phyloP scores from a whole-genome alignment of 1,140 invertebrate species.

The Drosophila persimilis region DNA sequence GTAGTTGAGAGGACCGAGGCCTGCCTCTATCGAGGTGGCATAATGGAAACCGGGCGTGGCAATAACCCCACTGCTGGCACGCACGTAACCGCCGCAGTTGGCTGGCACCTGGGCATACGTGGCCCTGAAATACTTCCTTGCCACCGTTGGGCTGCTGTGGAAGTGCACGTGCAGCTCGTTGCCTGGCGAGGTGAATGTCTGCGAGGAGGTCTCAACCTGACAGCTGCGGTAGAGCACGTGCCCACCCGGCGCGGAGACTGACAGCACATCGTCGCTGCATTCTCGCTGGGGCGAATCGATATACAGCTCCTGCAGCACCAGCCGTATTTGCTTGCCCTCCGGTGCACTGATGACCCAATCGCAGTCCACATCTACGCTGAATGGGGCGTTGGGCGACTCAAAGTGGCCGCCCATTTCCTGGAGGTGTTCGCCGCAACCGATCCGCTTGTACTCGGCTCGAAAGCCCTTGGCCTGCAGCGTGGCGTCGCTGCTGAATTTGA shows the following conservation, averaged over 20 bases:
- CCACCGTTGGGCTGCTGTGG: conserved; percentile 86
- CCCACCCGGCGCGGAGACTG: conserved; percentile 23
- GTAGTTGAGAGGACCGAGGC: conserved; percentile 83
- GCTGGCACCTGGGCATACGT: conserved; percentile 41
- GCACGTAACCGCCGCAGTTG: conserved; percentile 90
- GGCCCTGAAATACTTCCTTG: conserved; percentile 86
- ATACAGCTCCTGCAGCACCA: conserved; percentile 85
- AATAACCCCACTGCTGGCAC: conserved; percentile 86
- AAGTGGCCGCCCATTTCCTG: conserved; percentile 35
- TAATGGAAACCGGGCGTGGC: conserved; percentile 92
- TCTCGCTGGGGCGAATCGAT: conserved; percentile 83
- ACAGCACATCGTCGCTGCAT: conserved; percentile 47
- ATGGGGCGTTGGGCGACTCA: conserved; percentile 82
- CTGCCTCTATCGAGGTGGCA: neutral
- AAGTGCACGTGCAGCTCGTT: conserved; percentile 90
- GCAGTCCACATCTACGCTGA: conserved; percentile 88
- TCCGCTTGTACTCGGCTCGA: conserved; percentile 83
- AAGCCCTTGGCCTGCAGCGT: conserved; percentile 77
- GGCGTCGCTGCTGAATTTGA: conserved; percentile 85
- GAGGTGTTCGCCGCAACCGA: conserved; percentile 80
- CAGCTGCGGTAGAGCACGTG: conserved; percentile 45
- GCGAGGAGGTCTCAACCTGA: conserved; percentile 31
- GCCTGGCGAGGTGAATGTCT: conserved; percentile 85
- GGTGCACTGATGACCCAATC: conserved; percentile 89
- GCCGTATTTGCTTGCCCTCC: conserved; percentile 84